Conservation (phyloP, 2,113 vertebrate species). For the Pseudopipra pipra region DNA sequence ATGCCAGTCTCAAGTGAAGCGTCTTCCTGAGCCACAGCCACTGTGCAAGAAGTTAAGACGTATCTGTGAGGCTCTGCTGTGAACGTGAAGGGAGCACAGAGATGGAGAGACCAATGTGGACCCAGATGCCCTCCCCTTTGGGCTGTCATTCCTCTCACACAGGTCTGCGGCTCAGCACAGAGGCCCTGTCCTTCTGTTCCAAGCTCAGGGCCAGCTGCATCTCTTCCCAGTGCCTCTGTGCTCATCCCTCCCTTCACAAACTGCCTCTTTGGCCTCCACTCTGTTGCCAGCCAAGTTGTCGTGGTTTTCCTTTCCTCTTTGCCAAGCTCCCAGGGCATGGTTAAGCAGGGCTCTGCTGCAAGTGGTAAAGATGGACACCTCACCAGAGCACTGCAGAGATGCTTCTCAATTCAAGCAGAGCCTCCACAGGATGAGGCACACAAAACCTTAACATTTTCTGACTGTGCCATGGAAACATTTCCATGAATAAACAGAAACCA, state of each 20-base stretch:
- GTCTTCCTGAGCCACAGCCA: background rate
- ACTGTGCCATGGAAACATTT: background rate
- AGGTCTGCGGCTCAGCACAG: background rate
- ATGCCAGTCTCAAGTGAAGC: fast-evolving
- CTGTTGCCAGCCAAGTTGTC: fast-evolving
- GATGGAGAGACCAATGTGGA: fast-evolving
- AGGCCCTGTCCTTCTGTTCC: too few relatives aligned
- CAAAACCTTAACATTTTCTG: background rate
- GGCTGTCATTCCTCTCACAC: background rate
- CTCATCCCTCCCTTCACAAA: background rate
- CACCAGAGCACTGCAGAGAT: background rate
- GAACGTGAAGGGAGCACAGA: background rate
- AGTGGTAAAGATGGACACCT: background rate
- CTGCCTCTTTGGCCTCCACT: background rate
- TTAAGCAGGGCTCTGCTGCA: background rate
- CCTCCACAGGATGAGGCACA: background rate
- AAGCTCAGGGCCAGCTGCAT: fast-evolving
- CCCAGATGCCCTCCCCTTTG: fast-evolving
- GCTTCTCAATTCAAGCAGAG: background rate
- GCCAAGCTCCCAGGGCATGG: fast-evolving
- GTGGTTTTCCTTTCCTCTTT: background rate
- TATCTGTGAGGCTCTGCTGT: fast-evolving
- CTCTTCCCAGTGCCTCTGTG: background rate
- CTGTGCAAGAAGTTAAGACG: background rate
- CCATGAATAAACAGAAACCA: background rate